Percentiles rank a stretch among this genome's conserved stretches.
Evolutionary conservation across 2,888 invertebrate genomes (phyloP).

Genomic region (Buathra laborator): DNA sequence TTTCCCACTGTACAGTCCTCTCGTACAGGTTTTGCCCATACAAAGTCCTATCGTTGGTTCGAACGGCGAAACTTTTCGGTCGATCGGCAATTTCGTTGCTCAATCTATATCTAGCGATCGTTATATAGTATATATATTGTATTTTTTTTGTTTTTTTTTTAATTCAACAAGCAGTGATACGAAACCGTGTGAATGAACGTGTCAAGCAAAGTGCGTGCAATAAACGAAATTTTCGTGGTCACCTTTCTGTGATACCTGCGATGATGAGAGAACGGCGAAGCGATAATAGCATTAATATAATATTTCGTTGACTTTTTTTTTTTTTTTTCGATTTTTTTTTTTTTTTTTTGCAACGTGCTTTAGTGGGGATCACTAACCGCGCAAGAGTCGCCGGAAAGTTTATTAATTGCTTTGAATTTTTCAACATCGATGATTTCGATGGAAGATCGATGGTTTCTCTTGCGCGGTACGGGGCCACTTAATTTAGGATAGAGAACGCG

Average conservation of each 20-base stretch:
- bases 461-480: constrained; percentile 33
- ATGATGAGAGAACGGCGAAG: constrained; percentile 80
- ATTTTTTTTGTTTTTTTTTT: constrained; percentile 6
- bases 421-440: background rate
- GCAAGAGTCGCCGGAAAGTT: constrained; percentile 26
- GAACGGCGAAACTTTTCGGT: constrained; percentile 5
- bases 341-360: constrained; percentile 27
- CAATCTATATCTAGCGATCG: constrained; percentile 37
- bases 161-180: constrained; percentile 57
- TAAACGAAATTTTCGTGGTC: constrained; percentile 80
- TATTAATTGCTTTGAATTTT: background rate
- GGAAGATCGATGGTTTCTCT: background rate
- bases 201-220: constrained; percentile 81
- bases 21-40: constrained; percentile 37
- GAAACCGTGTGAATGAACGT: constrained; percentile 57
- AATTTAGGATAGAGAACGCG: background rate
- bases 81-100: constrained; percentile 4
- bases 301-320: constrained; percentile 35
- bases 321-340: constrained; percentile 6
- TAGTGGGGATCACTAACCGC: constrained; percentile 43
- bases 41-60: constrained; percentile 24
- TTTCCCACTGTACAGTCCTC: constrained; percentile 27
- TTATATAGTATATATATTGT: background rate
- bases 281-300: constrained; percentile 81
- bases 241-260: constrained; percentile 83